Conservation (phyloP, 2,113 vertebrate genomes). For the Mustela lutreola region DNA sequence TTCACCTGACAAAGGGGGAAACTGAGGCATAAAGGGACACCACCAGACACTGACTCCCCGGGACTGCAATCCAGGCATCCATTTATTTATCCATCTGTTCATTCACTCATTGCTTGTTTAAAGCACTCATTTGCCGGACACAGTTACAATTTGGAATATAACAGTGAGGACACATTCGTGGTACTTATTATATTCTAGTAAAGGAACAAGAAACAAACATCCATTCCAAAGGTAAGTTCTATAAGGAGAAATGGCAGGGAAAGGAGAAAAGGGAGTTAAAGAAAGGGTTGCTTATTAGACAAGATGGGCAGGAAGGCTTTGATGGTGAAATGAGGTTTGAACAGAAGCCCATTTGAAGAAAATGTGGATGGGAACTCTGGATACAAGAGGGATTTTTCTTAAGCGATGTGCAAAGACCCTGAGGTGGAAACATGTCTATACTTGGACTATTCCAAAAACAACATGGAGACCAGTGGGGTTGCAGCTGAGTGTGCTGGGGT, state of each 20-base stretch:
- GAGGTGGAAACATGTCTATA: not conserved
- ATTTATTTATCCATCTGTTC: not conserved
- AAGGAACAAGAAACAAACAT: not conserved
- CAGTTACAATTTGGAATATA: not conserved
- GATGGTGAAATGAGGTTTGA: not conserved
- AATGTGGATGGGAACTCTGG: not conserved
- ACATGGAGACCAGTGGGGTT: not conserved
- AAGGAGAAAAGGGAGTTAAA: not conserved
- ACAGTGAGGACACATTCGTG: not conserved
- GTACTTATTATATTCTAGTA: not conserved
- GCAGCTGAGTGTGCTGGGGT: too few species aligned
- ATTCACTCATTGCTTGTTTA: not conserved
- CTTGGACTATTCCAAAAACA: not conserved
- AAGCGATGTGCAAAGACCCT: not conserved
- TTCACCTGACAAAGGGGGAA: not conserved
- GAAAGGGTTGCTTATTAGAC: not conserved
- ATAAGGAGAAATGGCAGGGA: not conserved
- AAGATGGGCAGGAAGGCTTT: not conserved
- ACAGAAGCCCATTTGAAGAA: not conserved
- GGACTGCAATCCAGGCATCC: not conserved
- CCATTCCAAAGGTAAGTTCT: not conserved
- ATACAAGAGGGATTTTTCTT: not conserved
- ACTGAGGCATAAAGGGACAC: not conserved
- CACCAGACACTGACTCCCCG: not conserved
- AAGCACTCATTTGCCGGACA: not conserved